Evolutionary conservation across 2,113 vertebrate species (phyloP), one percentile per base, ranked within the genome.

Genomic region (Varanus salvator): DNA sequence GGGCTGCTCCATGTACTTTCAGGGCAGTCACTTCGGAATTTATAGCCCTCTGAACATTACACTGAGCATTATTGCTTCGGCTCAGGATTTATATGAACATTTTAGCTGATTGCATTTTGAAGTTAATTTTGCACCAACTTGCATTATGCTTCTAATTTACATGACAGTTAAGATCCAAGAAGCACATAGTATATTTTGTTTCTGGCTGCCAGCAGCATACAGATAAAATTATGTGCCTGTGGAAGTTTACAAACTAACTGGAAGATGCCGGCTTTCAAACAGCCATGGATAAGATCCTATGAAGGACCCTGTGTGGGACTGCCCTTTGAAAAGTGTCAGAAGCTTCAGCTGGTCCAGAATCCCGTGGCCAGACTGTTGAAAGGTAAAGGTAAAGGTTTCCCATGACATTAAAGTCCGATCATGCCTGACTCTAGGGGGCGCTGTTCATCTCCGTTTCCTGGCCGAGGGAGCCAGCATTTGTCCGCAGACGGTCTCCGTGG

Each of bases 21-120:
- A 19, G 60, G 85, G 31, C 34, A 93, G 88, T 96, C 88, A 17
- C 48, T 93, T 84, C 94, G 75, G 94, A 94, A 94, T 96, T 94
- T 94, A 90, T 91, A 72, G 54, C 75, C 72, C n/a, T 85, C 27
- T 57, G 50, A 52, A 15, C 44, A 77, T 84, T 95, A 91, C 93
- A 88, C 74, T 84, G 93, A 95, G 86, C 38, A 87, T 86, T 89
- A 74, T 6, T 3, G 66, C 31, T 84, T 93, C 44, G 64, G 77
- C 27, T 12, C 82, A 84, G 11, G 82, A 80, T 87, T 66, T 93
- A 4, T 87, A 71, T 76, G 54, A 38, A 90, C 71, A 87, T 80
- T 90, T 87, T 78, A 81, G 25, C 1, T n/a, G 69, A 69, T 31
- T 78, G 75, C 17, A 75, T 34, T 75, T 60, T 15, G 85, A 75